Percentiles rank a stretch among this genome's conserved stretches.
These are phyloP conservation scores for Cinclus cinclus DNA, from an alignment of 2,113 vertebrate genomes.

Conservation along the genomic window DNA sequence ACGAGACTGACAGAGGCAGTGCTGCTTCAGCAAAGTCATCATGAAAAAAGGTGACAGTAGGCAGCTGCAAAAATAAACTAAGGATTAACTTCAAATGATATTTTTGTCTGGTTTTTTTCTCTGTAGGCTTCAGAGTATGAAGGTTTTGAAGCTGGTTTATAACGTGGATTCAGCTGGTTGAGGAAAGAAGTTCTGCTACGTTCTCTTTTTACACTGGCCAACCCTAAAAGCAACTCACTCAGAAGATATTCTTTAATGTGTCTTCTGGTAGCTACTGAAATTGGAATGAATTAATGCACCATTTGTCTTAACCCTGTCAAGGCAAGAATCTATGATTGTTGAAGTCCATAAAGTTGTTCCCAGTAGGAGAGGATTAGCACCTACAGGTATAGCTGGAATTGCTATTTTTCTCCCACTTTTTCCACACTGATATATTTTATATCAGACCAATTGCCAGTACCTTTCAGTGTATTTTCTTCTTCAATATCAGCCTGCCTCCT, in stretches of 20 bases:
- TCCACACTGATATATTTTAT: neutral
- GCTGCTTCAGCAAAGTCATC: constrained; percentile 27
- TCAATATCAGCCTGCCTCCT: neutral
- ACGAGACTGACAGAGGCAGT: neutral
- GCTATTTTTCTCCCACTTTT: neutral
- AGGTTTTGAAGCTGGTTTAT: neutral
- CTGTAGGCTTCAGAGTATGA: neutral
- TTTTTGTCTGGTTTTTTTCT: neutral
- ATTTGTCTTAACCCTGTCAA: neutral
- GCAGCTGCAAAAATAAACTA: neutral
- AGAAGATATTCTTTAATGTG: neutral
- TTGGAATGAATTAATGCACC: neutral
- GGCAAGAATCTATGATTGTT: neutral
- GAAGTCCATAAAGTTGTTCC: neutral
- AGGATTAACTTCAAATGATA: neutral
- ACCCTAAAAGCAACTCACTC: neutral
- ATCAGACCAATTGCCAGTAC: neutral
- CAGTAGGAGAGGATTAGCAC: neutral
- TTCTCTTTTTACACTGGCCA: neutral
- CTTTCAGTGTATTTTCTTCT: neutral
- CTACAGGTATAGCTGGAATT: neutral
- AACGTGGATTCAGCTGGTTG: neutral
- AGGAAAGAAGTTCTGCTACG: neutral
- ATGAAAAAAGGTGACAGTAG: neutral
- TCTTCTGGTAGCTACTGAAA: neutral